phyloP scores from a whole-genome alignment of 2,113 vertebrate genomes.

The Notarius lentiginosus region DNA sequence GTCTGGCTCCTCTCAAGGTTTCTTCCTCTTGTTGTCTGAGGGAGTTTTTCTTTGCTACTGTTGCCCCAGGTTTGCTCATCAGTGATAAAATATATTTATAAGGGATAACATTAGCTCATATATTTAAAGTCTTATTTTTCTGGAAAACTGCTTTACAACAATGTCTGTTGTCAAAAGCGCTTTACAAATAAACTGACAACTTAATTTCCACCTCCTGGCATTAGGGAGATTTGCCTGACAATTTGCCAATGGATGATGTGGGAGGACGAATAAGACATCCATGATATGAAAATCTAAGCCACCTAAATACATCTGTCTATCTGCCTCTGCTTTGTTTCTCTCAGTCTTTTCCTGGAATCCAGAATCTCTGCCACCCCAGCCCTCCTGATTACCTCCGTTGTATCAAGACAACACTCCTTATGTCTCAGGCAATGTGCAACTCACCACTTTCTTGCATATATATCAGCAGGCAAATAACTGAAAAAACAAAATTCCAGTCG shows the following conservation, averaged over 20 bases:
- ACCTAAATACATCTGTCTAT: not conserved
- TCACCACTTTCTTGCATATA: not conserved
- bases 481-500: not conserved
- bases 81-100: no score
- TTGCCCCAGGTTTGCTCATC: no score
- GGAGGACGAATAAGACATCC: not conserved
- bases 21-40: no score
- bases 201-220: not conserved
- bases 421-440: slow-evolving; percentile 2
- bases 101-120: no score
- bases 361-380: not conserved
- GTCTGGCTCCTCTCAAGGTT: no score
- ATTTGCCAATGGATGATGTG: not conserved
- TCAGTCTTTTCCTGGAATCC: not conserved
- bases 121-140: no score
- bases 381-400: slow-evolving; percentile 13
- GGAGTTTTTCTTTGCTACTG: no score
- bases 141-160: no score
- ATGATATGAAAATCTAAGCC: not conserved
- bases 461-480: not conserved
- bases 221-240: not conserved
- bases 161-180: no score
- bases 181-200: no score
- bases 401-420: slow-evolving; percentile 27
- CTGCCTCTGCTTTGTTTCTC: not conserved